phyloP scores from a whole-genome alignment of 2,113 vertebrate species.

The Pomatorhinus ruficollis region DNA sequence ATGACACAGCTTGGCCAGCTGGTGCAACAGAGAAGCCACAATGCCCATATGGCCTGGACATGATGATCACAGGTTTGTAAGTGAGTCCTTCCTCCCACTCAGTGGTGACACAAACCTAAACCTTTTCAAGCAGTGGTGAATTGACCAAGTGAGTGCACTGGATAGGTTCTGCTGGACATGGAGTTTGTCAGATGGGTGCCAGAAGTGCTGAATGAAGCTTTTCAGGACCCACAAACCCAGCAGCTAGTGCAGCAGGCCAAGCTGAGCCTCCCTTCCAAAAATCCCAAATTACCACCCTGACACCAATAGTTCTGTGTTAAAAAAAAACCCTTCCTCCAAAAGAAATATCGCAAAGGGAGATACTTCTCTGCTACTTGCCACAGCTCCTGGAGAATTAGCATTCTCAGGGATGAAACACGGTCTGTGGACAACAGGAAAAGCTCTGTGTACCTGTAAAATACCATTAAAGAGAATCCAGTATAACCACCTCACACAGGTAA shows the following conservation, averaged over 20 bases:
- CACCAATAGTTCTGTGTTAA: background rate
- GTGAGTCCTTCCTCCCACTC: background rate
- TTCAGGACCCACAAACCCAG: background rate
- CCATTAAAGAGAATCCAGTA: background rate
- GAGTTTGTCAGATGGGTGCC: background rate
- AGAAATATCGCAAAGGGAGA: background rate
- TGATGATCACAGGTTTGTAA: background rate
- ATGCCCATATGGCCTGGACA: background rate
- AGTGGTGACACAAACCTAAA: background rate
- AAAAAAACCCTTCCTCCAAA: background rate
- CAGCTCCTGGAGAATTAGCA: background rate
- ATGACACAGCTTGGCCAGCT: background rate
- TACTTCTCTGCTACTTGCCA: background rate
- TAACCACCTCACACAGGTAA: background rate
- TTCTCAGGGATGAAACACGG: background rate
- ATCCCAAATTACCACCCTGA: background rate
- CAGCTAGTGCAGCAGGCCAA: background rate
- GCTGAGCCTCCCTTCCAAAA: background rate
- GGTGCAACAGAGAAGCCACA: background rate
- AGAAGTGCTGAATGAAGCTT: background rate
- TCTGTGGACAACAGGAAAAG: background rate
- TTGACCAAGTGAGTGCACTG: background rate
- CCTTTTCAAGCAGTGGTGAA: background rate
- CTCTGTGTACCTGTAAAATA: background rate
- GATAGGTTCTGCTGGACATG: background rate